A percentile compares a stretch with the other conserved stretches of the same genome.
phyloP scores from a whole-genome alignment of 2,797 vertebrate species.

The Melanotaenia maccullochi region DNA sequence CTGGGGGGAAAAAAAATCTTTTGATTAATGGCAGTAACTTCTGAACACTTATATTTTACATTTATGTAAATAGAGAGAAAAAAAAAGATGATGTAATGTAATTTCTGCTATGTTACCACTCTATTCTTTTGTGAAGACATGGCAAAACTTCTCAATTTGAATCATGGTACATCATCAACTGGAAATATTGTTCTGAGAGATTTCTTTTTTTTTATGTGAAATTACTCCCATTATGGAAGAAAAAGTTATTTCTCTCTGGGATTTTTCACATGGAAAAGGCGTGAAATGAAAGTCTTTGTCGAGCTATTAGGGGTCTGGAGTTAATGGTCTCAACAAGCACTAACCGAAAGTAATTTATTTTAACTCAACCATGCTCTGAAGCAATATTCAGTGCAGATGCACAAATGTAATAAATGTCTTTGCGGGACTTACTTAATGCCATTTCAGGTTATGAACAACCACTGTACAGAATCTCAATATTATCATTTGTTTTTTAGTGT shows the following conservation, averaged over 20 bases:
- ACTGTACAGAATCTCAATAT: background rate
- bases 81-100: conserved; percentile 26
- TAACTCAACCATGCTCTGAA: conserved; percentile 38
- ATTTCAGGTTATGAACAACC: conserved; percentile 15
- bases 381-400: conserved; percentile 31
- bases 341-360: conserved; percentile 60
- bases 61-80: background rate
- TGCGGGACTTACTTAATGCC: conserved; percentile 42
- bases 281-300: conserved; percentile 69
- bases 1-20: conserved; percentile 35
- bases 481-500: background rate
- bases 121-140: conserved; percentile 46
- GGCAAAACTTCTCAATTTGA: conserved; percentile 63
- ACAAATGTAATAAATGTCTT: conserved; percentile 41
- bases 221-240: conserved; percentile 65
- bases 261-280: conserved; percentile 66
- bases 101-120: conserved; percentile 38
- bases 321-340: conserved; percentile 63
- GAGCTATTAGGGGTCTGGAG: conserved; percentile 43
- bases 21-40: conserved; percentile 38
- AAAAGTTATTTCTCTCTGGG: conserved; percentile 58
- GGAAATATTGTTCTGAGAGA: conserved; percentile 64
- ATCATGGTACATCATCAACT: conserved; percentile 62
- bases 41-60: conserved; percentile 23
- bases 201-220: conserved; percentile 67